Evolutionary conservation across 1,140 invertebrate species (phyloP).

Genomic region (Tetramorium simillimum): DNA sequence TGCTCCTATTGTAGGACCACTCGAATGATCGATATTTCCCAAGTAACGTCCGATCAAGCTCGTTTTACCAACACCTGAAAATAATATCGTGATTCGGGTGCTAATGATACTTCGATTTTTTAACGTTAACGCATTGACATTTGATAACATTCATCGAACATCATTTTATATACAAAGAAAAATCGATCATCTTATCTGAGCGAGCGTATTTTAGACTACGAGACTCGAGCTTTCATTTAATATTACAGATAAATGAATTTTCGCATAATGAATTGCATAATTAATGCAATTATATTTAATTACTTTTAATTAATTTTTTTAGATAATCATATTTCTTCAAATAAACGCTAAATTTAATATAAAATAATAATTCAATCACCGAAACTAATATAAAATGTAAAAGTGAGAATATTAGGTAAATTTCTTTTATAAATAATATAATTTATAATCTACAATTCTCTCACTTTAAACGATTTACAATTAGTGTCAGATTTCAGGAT

Average conservation of each 20-base stretch:
- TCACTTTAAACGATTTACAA: not conserved
- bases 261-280: not conserved
- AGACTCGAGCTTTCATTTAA: not conserved
- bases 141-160: not conserved
- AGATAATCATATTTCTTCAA: constrained; percentile 2
- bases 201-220: not conserved
- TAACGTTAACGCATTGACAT: not conserved
- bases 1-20: constrained; percentile 94
- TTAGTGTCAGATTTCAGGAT: not conserved
- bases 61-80: constrained; percentile 95
- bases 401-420: not conserved
- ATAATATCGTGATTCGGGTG: constrained; percentile 50
- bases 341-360: constrained; percentile 4
- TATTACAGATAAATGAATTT: not conserved
- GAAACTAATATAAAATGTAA: constrained; percentile 2
- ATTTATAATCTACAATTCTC: not conserved
- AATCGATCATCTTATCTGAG: not conserved
- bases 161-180: not conserved
- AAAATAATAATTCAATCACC: not conserved
- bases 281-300: not conserved
- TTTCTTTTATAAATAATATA: constrained; percentile 5
- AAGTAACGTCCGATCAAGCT: constrained; percentile 93
- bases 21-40: constrained; percentile 91
- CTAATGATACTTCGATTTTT: not conserved
- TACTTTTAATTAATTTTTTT: not conserved